phyloP scores from a whole-genome alignment of 2,113 vertebrate genomes.

The Pterophyllum scalare region DNA sequence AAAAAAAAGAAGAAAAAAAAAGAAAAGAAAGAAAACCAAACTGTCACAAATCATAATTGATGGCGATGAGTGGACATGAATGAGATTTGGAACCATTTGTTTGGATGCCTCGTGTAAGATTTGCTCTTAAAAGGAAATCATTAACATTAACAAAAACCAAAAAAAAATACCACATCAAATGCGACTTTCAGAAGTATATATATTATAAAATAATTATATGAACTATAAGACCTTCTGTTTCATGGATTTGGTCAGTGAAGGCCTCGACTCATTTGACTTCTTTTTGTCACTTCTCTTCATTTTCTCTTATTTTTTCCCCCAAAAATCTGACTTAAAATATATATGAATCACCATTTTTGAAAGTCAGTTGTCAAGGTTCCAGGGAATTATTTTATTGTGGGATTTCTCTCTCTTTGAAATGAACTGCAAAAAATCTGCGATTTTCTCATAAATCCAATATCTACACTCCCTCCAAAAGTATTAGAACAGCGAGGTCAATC shows the following conservation, averaged over 20 bases:
- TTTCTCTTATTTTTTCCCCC: background rate
- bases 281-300: background rate
- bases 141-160: background rate
- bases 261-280: background rate
- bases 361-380: conserved; percentile 1
- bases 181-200: background rate
- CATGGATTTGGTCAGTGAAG: background rate
- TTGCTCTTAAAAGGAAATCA: background rate
- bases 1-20: conserved; percentile 40
- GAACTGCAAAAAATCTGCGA: background rate
- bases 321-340: background rate
- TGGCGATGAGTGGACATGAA: conserved; percentile 66
- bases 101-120: conserved; percentile 7
- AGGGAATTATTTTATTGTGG: background rate
- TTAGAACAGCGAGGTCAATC: no score
- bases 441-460: background rate
- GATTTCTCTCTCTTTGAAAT: background rate
- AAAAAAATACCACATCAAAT: background rate
- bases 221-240: background rate
- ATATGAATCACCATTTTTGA: background rate
- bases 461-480: no score
- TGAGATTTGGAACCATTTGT: conserved; percentile 44
- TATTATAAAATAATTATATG: background rate
- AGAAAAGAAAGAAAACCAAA: conserved; percentile 61
- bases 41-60: conserved; percentile 74